Percentiles rank a stretch among this genome's conserved stretches.
phyloP scores from a whole-genome alignment of 2,797 vertebrate genomes.

The Cephalopachus bancanus region DNA sequence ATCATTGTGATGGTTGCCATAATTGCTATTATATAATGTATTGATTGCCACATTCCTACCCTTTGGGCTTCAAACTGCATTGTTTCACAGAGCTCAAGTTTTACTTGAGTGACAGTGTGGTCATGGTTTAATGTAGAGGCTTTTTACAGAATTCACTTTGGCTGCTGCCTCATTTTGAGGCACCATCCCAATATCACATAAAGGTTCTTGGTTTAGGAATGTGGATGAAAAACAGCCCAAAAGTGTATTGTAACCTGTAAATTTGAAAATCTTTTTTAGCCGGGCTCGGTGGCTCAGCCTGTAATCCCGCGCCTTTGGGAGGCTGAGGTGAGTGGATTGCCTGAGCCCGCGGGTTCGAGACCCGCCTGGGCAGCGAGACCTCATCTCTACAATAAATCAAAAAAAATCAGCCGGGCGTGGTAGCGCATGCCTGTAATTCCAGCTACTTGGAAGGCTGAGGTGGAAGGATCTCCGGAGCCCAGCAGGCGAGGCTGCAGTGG shows the following conservation, averaged over 20 bases:
- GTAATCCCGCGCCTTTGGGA: too few species aligned
- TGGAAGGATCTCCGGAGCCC: too few species aligned
- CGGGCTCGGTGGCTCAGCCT: too few species aligned
- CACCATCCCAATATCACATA: not conserved
- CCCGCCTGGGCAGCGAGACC: too few species aligned
- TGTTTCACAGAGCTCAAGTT: constrained; percentile 57
- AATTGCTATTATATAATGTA: not conserved
- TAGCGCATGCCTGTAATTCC: too few species aligned
- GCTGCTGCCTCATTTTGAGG: constrained; percentile 31
- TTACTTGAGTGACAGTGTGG: constrained; percentile 54
- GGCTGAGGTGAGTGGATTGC: too few species aligned
- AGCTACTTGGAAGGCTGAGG: too few species aligned
- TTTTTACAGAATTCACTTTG: constrained; percentile 51
- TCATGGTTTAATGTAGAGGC: not conserved
- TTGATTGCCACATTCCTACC: not conserved
- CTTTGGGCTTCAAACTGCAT: constrained; percentile 49
- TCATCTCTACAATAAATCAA: too few species aligned
- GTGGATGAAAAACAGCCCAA: not conserved
- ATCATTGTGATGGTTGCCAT: constrained; percentile 46
- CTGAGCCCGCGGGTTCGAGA: too few species aligned
- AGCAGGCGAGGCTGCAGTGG: too few species aligned
- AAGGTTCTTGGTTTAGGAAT: not conserved
- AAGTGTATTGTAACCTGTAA: constrained; percentile 16
- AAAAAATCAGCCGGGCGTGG: too few species aligned
- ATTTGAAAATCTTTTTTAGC: constrained; percentile 66